A percentile compares a stretch with the other conserved stretches of the same genome.
These are phyloP conservation scores for Boleophthalmus pectinirostris DNA, from an alignment of 2,113 vertebrate genomes.

Conservation along the genomic window DNA sequence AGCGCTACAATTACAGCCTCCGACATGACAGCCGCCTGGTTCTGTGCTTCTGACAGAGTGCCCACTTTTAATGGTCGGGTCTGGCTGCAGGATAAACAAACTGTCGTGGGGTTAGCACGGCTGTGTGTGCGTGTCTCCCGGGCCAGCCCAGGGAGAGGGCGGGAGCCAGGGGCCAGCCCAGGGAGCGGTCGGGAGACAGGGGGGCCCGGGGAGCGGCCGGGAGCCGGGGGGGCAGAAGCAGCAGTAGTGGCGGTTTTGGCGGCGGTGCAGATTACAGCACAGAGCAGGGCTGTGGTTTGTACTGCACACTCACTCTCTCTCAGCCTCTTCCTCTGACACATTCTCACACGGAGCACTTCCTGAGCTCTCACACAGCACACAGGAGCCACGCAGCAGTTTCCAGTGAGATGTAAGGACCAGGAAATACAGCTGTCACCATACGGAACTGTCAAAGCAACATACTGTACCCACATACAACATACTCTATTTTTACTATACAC, in stretches of 20 bases:
- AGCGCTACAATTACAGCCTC: conserved; percentile 80
- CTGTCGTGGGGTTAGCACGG: conserved; percentile 71
- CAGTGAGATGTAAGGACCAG: not conserved
- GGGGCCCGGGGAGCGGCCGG: no score
- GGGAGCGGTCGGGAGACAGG: no score
- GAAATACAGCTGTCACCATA: no score
- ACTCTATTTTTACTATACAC: no score
- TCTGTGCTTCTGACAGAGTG: conserved; percentile 75
- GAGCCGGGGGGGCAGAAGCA: conserved; percentile 69
- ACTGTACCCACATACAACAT: no score
- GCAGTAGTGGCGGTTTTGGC: conserved; percentile 75
- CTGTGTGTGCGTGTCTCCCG: conserved; percentile 54
- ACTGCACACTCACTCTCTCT: conserved; percentile 63
- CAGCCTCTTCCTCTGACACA: conserved; percentile 58
- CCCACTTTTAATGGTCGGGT: conserved; percentile 75
- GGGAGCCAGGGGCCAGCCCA: conserved; percentile 51
- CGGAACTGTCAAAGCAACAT: no score
- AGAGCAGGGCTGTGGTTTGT: conserved; percentile 79
- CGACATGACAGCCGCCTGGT: conserved; percentile 81
- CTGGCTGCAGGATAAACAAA: conserved; percentile 80
- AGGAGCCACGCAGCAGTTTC: not conserved
- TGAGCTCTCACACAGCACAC: conserved; percentile 5
- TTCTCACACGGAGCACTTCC: conserved; percentile 18
- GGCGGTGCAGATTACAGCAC: conserved; percentile 79
- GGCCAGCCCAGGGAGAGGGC: conserved; percentile 56